A percentile compares a stretch with the other conserved stretches of the same genome.
These are phyloP conservation scores for Darwinula stevensoni DNA, from an alignment of 2,888 invertebrate species.

Conservation along the genomic window DNA sequence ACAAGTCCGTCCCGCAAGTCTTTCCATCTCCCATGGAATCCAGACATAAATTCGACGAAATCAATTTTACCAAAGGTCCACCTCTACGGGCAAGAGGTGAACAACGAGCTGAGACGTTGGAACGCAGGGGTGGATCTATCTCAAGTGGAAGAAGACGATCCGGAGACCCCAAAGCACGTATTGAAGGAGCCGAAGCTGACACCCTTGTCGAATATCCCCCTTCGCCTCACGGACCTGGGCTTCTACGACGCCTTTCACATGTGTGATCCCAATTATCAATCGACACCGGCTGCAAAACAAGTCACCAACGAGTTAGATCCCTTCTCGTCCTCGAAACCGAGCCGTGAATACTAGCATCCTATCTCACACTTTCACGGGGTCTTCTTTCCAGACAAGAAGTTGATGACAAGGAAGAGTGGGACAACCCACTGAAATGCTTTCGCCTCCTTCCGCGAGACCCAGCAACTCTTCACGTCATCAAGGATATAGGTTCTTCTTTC, in stretches of 20 bases:
- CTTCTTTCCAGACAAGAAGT: too few relatives aligned
- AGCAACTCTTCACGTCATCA: too few relatives aligned
- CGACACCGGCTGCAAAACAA: too few relatives aligned
- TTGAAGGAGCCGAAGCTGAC: neutral
- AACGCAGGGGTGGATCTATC: neutral
- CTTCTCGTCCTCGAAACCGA: too few relatives aligned
- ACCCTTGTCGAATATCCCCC: neutral
- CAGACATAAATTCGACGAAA: neutral
- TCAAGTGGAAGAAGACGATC: neutral
- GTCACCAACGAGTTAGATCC: too few relatives aligned
- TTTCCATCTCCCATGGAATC: neutral
- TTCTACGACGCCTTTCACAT: neutral
- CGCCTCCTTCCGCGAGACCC: too few relatives aligned
- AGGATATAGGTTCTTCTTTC: too few relatives aligned
- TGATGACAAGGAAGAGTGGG: too few relatives aligned
- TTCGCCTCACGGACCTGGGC: neutral
- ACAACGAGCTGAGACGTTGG: neutral
- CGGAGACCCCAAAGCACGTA: neutral
- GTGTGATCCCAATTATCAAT: too few relatives aligned
- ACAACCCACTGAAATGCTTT: too few relatives aligned
- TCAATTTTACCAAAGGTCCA: slow-evolving; percentile 33
- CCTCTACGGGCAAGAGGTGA: slow-evolving; percentile 42
- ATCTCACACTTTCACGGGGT: too few relatives aligned
- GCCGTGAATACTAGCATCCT: too few relatives aligned
- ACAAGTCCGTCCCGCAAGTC: slow-evolving; percentile 30